Evolutionary conservation across 2,888 invertebrate species (phyloP), one percentile per base, ranked within the genome.

Genomic region (Pseudococcus viburni): DNA sequence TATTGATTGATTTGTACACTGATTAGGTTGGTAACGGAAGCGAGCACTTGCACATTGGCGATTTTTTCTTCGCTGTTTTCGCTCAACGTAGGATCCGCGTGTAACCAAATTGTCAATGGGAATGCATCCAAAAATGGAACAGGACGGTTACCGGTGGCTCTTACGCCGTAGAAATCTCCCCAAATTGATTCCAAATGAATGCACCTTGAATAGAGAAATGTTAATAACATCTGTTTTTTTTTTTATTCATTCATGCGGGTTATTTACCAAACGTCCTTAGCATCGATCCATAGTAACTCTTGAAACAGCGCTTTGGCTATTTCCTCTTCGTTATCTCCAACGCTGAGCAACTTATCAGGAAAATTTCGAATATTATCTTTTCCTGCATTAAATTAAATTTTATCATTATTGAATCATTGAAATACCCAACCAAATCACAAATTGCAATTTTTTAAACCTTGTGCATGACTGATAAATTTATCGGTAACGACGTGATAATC

Each of bases 1-100:
- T 96, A 97, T 92, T 98, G 98, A 93, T 97, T 98, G 89, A 99
- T 93, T 92, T 98, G 98, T 5, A 97, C 93, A 90, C 96, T 96
- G 86, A 98, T 95, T 91, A 98, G 93, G 91, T 96, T 96, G 86
- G 95, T 94, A 86, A 97, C 95, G 91, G 97, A 95, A 0, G 95
- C 95, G 85, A 98, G 93, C 42, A 95, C 94, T 92, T 96, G 96
- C 90, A 97, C 94, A 90, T 95, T 95, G 12, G 90, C 90, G 33
- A 88, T 85, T 83, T 89, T 88, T 19, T 88, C 42, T 33, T n/a
- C 83, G 5, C 84, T 85, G 11, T 84, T 84, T 8, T 88, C 88
- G 46, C 68, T 59, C 9, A 77, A 26, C 17, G 86, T n/a, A 0
- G 88, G 84, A 55, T 89, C 89, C 1, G 89, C 89, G 88, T 91